Evolutionary conservation across 2,113 vertebrate genomes (phyloP).

Genomic region (Todiramphus saurophagus): DNA sequence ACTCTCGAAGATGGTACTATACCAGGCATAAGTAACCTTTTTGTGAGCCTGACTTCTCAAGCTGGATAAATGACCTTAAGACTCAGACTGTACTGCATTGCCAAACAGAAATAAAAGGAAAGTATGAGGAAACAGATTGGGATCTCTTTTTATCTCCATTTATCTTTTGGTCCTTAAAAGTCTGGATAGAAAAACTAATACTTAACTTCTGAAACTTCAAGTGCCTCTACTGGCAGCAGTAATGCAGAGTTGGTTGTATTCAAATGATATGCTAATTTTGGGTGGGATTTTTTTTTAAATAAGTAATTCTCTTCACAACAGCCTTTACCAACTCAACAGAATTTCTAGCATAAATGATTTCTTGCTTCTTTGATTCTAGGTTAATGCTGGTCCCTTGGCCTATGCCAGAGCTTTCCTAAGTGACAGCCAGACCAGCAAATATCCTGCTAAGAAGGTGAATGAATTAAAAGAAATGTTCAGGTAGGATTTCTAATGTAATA

Average conservation of each 20-base stretch:
- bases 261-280: neutral
- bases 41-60: neutral
- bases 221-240: neutral
- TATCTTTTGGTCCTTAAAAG: neutral
- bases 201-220: neutral
- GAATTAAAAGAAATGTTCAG: conserved; percentile 96
- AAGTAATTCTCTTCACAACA: neutral
- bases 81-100: neutral
- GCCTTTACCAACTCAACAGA: neutral
- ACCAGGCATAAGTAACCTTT: neutral
- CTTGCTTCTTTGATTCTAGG: conserved; percentile 73
- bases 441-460: conserved; percentile 88
- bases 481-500: conserved; percentile 69
- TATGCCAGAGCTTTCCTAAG: conserved; percentile 96
- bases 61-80: neutral
- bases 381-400: conserved; percentile 95
- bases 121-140: neutral
- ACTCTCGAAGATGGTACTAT: neutral
- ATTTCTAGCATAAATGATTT: neutral
- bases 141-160: neutral
- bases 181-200: neutral
- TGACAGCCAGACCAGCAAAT: conserved; percentile 84
- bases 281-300: too few species aligned
- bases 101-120: neutral
- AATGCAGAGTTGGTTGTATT: neutral